Conservation (phyloP, 1,140 invertebrate species). For the Eueides isabella region DNA sequence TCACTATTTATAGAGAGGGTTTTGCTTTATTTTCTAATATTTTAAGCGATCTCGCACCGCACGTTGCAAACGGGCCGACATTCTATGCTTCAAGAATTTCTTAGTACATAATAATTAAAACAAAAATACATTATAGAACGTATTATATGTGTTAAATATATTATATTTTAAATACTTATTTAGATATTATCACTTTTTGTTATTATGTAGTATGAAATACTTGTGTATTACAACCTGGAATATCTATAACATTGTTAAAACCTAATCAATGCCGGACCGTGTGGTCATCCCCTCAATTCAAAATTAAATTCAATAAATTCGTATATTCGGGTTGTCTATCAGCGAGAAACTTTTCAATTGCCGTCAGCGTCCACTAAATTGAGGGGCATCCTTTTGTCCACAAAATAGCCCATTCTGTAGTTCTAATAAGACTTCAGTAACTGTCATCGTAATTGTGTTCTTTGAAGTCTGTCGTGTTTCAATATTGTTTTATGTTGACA, state of each 20-base stretch:
- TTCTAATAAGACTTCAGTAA: slow-evolving; percentile 72
- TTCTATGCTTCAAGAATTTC: background rate
- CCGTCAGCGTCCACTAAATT: slow-evolving; percentile 55
- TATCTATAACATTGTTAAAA: slow-evolving; percentile 58
- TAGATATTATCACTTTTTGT: background rate
- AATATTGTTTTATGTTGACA: slow-evolving; percentile 46
- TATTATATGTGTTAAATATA: background rate
- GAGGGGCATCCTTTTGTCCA: slow-evolving; percentile 73
- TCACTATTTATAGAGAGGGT: slow-evolving; percentile 32
- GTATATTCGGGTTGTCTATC: slow-evolving; percentile 59
- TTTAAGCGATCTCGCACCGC: slow-evolving; percentile 8
- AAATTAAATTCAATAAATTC: slow-evolving; percentile 76
- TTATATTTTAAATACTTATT: background rate
- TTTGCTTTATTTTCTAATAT: slow-evolving; percentile 33
- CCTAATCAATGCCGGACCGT: slow-evolving; percentile 60
- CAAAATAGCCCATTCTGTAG: slow-evolving; percentile 75
- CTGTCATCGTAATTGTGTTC: slow-evolving; percentile 75
- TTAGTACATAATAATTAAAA: background rate
- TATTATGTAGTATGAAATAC: background rate
- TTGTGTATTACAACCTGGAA: slow-evolving; percentile 7
- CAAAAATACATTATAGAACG: background rate
- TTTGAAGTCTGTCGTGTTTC: slow-evolving; percentile 65
- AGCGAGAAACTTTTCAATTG: slow-evolving; percentile 74
- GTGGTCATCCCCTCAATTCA: slow-evolving; percentile 69
- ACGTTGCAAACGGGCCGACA: background rate